Percentiles rank a stretch among this genome's conserved stretches.
Evolutionary conservation across 2,797 vertebrate species (phyloP).

Genomic region (Semotilus atromaculatus): DNA sequence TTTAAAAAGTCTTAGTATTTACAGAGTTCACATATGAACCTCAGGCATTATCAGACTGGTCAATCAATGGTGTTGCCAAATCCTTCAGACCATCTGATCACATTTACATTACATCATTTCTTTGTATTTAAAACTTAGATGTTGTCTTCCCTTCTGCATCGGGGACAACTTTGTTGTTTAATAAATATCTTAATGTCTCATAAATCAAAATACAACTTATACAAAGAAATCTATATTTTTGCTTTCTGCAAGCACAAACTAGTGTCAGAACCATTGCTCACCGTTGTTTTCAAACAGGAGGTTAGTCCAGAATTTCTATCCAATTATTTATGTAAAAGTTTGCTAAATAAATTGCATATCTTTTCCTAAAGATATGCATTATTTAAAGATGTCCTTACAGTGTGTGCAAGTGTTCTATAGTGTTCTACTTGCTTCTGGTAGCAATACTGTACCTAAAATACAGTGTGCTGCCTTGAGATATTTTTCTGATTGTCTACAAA

Average conservation of each 20-base stretch:
- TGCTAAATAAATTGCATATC: not conserved
- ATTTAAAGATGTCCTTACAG: not conserved
- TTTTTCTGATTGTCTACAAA: constrained; percentile 73
- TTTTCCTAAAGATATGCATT: not conserved
- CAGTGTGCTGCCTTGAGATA: not conserved
- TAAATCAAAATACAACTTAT: not conserved
- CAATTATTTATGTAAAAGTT: not conserved
- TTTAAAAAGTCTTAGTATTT: constrained; percentile 31
- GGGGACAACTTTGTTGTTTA: not conserved
- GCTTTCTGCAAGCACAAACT: not conserved
- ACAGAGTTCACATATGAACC: constrained; percentile 47
- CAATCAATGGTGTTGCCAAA: constrained; percentile 78
- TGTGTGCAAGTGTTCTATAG: not conserved
- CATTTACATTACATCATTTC: constrained; percentile 50
- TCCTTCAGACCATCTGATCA: constrained; percentile 82
- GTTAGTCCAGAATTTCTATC: not conserved
- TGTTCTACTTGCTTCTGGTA: not conserved
- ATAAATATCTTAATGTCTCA: constrained; percentile 29
- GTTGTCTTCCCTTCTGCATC: not conserved
- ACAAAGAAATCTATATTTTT: constrained; percentile 12
- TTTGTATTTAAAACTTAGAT: not conserved
- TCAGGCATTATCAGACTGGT: constrained; percentile 75
- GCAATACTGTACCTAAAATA: constrained; percentile 9
- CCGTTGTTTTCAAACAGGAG: not conserved
- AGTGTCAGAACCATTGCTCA: not conserved